Percentiles rank a stretch among this genome's conserved stretches.
Evolutionary conservation across 2,888 invertebrate species (phyloP).

Genomic region (Eudasyphora cyanicolor): DNA sequence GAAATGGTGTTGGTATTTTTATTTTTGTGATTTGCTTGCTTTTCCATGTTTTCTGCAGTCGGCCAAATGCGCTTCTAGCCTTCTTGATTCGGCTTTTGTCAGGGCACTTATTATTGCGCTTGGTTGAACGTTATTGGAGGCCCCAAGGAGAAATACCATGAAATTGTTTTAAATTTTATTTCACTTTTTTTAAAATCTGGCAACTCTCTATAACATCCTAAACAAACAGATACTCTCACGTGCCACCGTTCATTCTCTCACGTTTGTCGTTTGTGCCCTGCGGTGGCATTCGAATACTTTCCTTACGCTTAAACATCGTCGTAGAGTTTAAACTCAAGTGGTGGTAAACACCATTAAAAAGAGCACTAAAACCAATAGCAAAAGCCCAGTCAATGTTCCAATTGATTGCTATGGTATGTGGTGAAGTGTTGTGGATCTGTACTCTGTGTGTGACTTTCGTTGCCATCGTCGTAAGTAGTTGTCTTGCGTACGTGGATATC

Average conservation of each 20-base stretch:
- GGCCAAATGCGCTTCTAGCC: too few species aligned
- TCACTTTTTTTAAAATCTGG: not conserved
- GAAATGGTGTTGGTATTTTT: too few species aligned
- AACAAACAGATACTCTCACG: not conserved
- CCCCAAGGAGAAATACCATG: too few species aligned
- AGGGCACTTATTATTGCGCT: too few species aligned
- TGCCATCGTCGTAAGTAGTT: not conserved
- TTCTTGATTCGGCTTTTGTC: too few species aligned
- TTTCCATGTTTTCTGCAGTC: too few species aligned
- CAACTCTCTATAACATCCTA: not conserved
- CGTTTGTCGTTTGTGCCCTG: not conserved
- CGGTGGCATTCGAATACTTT: conserved; percentile 6
- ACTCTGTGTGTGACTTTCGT: not conserved
- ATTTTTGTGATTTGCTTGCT: too few species aligned
- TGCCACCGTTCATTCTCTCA: not conserved
- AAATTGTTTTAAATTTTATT: too few species aligned
- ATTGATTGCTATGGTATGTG: conserved; percentile 37
- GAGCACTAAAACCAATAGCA: not conserved
- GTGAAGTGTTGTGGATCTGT: conserved; percentile 11
- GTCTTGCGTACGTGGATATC: not conserved
- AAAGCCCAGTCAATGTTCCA: conserved; percentile 10
- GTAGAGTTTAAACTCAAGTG: not conserved
- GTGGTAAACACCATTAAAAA: not conserved
- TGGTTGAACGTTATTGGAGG: too few species aligned
- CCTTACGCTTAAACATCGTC: too few species aligned